Evolutionary conservation across 1,140 invertebrate species (phyloP).

Genomic region (Euura saliciscinereae): DNA sequence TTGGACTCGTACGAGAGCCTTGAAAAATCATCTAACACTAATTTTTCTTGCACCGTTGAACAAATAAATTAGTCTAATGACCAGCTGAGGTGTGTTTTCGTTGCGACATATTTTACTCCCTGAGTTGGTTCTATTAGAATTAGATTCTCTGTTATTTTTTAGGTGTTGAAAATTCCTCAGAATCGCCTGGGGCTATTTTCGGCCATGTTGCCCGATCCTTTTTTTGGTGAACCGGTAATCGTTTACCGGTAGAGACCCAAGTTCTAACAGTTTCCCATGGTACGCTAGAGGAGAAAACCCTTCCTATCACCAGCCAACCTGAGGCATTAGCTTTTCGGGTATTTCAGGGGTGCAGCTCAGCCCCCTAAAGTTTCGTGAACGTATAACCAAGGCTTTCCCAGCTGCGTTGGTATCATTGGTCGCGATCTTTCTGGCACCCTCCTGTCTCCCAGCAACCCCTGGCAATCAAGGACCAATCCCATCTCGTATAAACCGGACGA

Average conservation of each 20-base stretch:
- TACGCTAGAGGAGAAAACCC: background rate
- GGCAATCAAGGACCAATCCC: conserved; percentile 55
- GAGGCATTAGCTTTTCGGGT: background rate
- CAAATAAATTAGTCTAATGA: too few relatives aligned
- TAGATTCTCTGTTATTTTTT: too few relatives aligned
- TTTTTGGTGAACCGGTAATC: background rate
- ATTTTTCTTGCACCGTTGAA: too few relatives aligned
- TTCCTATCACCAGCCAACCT: background rate
- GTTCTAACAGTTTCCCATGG: too few relatives aligned
- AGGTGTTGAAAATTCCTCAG: background rate
- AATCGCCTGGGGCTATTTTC: background rate
- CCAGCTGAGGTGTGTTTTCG: too few relatives aligned
- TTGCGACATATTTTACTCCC: too few relatives aligned
- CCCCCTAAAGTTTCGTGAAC: background rate
- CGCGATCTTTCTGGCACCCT: conserved; percentile 51
- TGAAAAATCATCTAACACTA: too few relatives aligned
- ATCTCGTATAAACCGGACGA: conserved; percentile 20
- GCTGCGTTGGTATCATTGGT: conserved; percentile 54
- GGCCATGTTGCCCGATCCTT: background rate
- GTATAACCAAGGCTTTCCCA: background rate
- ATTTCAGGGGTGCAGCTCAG: background rate
- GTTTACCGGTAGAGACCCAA: background rate
- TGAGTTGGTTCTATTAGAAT: too few relatives aligned
- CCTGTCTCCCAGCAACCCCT: conserved; percentile 47
- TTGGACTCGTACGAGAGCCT: too few relatives aligned